phyloP scores from a whole-genome alignment of 2,888 invertebrate species.

The Xanthorhoe designata region DNA sequence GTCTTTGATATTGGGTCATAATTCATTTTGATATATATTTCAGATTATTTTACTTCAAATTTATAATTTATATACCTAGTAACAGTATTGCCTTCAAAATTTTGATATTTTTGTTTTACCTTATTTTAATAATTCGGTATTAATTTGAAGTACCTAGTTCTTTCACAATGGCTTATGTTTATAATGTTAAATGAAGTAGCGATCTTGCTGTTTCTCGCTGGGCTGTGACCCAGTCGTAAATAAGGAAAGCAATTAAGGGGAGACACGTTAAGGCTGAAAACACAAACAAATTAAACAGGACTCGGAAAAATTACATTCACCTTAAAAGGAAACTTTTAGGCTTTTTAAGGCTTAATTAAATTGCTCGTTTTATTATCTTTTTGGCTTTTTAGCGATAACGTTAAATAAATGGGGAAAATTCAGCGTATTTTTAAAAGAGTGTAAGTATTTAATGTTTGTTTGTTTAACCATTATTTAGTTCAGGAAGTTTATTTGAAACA shows the following conservation, averaged over 20 bases:
- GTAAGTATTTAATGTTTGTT: background rate
- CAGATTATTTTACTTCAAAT: no score
- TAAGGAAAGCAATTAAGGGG: slow-evolving; percentile 46
- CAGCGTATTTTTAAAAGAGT: background rate
- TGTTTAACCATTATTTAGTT: background rate
- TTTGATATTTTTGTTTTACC: no score
- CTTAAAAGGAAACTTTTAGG: slow-evolving; percentile 29
- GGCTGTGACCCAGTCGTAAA: slow-evolving; percentile 35
- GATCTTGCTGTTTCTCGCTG: background rate
- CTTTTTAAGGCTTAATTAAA: slow-evolving; percentile 35
- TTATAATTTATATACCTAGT: no score
- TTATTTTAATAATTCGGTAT: no score
- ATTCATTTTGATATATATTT: no score
- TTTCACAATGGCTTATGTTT: background rate
- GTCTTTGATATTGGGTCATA: no score
- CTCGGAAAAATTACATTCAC: slow-evolving; percentile 31
- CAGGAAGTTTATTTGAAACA: background rate
- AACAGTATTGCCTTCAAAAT: no score
- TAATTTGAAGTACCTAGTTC: no score
- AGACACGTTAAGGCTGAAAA: slow-evolving; percentile 40
- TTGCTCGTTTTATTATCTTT: slow-evolving; percentile 23
- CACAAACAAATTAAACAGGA: slow-evolving; percentile 42
- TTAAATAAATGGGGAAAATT: background rate
- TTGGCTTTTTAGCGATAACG: slow-evolving; percentile 11
- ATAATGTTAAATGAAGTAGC: background rate